Conservation (phyloP, 1,140 invertebrate species). For the Zaprionus davidi region DNA sequence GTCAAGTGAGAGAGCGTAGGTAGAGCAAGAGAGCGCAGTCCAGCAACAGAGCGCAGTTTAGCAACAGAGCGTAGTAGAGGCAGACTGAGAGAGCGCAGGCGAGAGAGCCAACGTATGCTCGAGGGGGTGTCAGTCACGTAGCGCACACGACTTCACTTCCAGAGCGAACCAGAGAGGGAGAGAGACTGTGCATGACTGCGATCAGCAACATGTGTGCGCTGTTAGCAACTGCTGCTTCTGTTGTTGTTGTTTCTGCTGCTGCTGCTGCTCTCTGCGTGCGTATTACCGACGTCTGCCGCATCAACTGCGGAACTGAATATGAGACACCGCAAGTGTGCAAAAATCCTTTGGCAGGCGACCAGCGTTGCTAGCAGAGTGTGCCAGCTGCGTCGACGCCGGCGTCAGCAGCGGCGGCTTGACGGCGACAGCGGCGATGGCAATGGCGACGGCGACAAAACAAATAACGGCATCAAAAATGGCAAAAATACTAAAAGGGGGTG, state of each 20-base stretch:
- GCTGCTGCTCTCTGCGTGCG: conserved; percentile 52
- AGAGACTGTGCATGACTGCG: conserved; percentile 3
- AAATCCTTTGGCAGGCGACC: conserved; percentile 68
- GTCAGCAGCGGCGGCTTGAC: conserved; percentile 40
- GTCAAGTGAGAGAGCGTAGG: not conserved
- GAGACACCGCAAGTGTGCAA: conserved; percentile 59
- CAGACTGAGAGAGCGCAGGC: conserved; percentile 2
- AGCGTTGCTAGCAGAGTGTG: conserved; percentile 31
- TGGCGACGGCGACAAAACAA: conserved; percentile 76
- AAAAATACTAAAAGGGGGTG: conserved; percentile 52
- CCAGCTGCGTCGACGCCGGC: conserved; percentile 37
- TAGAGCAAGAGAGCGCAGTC: not conserved
- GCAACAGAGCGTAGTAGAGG: not conserved
- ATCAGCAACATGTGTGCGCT: conserved; percentile 19
- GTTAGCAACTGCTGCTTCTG: conserved; percentile 24
- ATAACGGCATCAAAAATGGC: conserved; percentile 67
- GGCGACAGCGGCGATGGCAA: conserved; percentile 65
- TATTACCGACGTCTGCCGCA: conserved; percentile 44
- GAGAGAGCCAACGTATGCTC: too few relatives aligned
- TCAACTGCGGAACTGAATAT: conserved; percentile 76
- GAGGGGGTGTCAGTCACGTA: not conserved
- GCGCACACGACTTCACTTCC: not conserved
- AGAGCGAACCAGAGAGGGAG: conserved; percentile 11
- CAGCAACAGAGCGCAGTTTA: not conserved
- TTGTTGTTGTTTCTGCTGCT: conserved; percentile 51